Evolutionary conservation across 2,797 vertebrate species (phyloP), one percentile per base, ranked within the genome.

Genomic region (Mastacembelus armatus): DNA sequence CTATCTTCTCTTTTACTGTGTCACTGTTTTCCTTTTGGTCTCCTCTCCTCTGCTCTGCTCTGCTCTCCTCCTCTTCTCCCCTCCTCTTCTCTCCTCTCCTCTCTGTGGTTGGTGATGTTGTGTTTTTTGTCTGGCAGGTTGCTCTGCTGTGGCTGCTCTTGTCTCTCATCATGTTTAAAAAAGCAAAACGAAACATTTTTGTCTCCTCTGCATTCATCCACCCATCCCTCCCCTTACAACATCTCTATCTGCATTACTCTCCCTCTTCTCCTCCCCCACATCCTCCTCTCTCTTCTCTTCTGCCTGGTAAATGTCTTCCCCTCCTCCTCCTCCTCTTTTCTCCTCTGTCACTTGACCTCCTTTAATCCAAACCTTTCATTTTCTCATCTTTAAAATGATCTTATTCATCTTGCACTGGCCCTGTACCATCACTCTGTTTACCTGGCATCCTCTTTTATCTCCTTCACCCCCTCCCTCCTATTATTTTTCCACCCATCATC

Each of bases 111-210:
- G 8, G 47, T 76, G 48, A 67, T 70, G 47, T 21, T 85, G 67
- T 78, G 55, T 63, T 78, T 65, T 77, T 60, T 75, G 85, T 89
- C 82, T 80, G 80, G 50, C 77, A 73, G 61, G 60, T 67, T 85
- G 60, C 78, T 83, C 70, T 89, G 77, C 77, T 85, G 72, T 81
- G 81, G 78, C 71, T 80, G 40, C 72, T 73, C 72, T 78, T 79
- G 77, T 87, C 83, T 91, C 61, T 87, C 84, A 81, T 89, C 73
- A 66, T 74, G 84, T 91, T 88, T 77, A 64, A 80, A 88, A 85
- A 81, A 85, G 61, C 68, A 85, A 81, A 87, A 58, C 68, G 2
- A 83, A 87, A 67, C 40, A 42, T 84, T 90, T 88, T 84, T 85
- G 76, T 87, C 78, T 84, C 81, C 60, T 65, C 65, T 15, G 3